These are phyloP conservation scores for Dipodomys merriami DNA, from an alignment of 2,113 vertebrate species.

Conservation along the genomic window DNA sequence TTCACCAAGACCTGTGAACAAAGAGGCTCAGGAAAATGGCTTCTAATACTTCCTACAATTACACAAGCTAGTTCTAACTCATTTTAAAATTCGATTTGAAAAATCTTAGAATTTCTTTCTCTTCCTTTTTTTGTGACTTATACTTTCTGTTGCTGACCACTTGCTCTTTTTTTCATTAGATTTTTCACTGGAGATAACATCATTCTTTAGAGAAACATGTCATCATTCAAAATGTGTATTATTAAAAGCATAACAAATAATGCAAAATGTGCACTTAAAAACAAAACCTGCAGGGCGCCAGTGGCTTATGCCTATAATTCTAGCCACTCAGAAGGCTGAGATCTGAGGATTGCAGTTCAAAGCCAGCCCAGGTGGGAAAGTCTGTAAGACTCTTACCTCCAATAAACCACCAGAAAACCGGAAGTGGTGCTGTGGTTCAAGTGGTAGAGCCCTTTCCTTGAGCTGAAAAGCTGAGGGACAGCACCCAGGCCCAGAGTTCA, in stretches of 20 bases:
- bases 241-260: background rate
- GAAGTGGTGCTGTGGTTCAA: too few species aligned
- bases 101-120: background rate
- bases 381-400: too few species aligned
- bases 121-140: background rate
- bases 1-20: background rate
- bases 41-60: background rate
- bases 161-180: background rate
- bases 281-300: too few species aligned
- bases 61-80: background rate
- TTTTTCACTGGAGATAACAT: background rate
- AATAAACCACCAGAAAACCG: background rate
- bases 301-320: too few species aligned
- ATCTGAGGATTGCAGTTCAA: too few species aligned
- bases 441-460: too few species aligned
- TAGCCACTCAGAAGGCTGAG: too few species aligned
- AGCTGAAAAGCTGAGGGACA: too few species aligned
- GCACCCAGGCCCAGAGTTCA: too few species aligned
- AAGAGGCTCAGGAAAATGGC: background rate
- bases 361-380: too few species aligned
- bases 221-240: background rate
- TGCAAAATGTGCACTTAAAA: background rate
- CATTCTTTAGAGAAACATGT: background rate
- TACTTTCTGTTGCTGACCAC: background rate
- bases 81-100: background rate